Percentiles rank a stretch among this genome's conserved stretches.
phyloP scores from a whole-genome alignment of 2,888 invertebrate species.

The Zhengitettix transpicula region DNA sequence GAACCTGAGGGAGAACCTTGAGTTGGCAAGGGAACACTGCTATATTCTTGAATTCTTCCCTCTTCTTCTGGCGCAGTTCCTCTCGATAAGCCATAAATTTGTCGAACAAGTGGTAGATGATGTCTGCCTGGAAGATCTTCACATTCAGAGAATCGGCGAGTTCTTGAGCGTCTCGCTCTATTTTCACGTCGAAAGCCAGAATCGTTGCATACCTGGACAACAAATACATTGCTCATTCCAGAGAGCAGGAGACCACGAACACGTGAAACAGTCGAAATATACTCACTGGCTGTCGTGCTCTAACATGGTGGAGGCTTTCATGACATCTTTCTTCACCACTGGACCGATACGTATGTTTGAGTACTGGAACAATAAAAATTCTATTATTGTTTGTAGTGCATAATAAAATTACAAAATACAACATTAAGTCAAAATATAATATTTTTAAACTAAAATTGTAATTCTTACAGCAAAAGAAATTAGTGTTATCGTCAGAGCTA shows the following conservation, averaged over 20 bases:
- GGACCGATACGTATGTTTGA: slow-evolving; percentile 97
- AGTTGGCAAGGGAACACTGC: slow-evolving; percentile 98
- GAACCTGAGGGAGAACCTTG: slow-evolving; percentile 51
- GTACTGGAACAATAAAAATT: slow-evolving; percentile 51
- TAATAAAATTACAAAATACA: too few species aligned
- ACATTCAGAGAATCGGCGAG: slow-evolving; percentile 87
- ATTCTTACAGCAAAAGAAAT: too few species aligned
- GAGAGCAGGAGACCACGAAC: not conserved
- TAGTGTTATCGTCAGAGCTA: too few species aligned
- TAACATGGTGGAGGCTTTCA: slow-evolving; percentile 99
- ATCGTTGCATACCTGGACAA: slow-evolving; percentile 77
- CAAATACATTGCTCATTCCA: not conserved
- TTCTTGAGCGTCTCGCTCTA: slow-evolving; percentile 96
- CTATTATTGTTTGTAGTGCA: too few species aligned
- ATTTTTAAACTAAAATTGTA: too few species aligned
- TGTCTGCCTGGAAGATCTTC: slow-evolving; percentile 95
- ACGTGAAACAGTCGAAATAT: slow-evolving; percentile 5
- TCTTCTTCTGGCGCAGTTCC: slow-evolving; percentile 74
- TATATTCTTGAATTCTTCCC: slow-evolving; percentile 89
- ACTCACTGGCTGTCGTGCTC: slow-evolving; percentile 91
- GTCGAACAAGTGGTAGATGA: slow-evolving; percentile 99
- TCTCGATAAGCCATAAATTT: slow-evolving; percentile 87
- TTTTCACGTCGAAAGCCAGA: slow-evolving; percentile 97
- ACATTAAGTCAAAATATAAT: too few species aligned
- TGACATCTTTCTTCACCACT: slow-evolving; percentile 96